Conservation (phyloP, 1,140 invertebrate genomes). For the Atta texana region DNA sequence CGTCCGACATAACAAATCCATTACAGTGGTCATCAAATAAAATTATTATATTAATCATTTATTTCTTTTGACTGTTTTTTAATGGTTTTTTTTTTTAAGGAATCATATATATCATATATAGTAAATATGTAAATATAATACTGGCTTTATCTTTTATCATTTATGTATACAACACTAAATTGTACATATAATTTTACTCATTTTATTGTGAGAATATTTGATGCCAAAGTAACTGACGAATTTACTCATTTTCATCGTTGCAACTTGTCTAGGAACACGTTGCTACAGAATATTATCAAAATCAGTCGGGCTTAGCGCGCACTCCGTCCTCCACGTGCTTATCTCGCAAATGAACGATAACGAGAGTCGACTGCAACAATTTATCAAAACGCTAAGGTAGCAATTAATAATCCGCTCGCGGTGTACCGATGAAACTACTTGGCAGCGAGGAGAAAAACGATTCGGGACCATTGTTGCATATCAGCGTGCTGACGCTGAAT, state of each 20-base stretch:
- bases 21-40: background rate
- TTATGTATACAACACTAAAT: background rate
- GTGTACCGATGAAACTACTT: slow-evolving; percentile 56
- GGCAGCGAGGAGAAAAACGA: slow-evolving; percentile 58
- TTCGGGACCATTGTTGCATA: slow-evolving; percentile 56
- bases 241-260: slow-evolving; percentile 23
- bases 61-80: background rate
- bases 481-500: slow-evolving; percentile 52
- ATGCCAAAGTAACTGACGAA: background rate
- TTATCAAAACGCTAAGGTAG: slow-evolving; percentile 59
- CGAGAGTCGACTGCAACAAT: slow-evolving; percentile 58
- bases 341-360: slow-evolving; percentile 61
- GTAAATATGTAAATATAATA: background rate
- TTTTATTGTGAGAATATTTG: background rate
- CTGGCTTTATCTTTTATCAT: background rate
- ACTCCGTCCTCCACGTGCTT: slow-evolving; percentile 13
- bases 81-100: background rate
- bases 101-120: background rate
- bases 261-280: slow-evolving; percentile 12
- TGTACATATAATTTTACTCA: background rate
- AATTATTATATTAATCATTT: background rate
- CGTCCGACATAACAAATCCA: background rate
- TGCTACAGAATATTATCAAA: slow-evolving; percentile 25
- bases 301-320: slow-evolving; percentile 37
- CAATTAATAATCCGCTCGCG: slow-evolving; percentile 61